Conservation (phyloP, 2,113 vertebrate genomes). For the Scomber japonicus region DNA sequence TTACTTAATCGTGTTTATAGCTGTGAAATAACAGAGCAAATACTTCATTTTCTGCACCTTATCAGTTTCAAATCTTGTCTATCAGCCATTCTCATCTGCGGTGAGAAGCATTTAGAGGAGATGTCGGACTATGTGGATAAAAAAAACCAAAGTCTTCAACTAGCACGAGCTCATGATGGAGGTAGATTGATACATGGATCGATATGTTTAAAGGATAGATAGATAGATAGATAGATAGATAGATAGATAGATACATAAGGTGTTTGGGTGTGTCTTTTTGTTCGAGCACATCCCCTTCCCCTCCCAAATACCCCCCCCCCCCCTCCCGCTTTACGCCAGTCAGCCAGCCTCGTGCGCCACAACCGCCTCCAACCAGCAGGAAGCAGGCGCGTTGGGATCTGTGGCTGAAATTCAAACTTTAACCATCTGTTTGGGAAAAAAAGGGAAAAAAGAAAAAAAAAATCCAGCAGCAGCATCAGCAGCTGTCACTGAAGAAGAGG, state of each 20-base stretch:
- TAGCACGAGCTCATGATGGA: too few species aligned
- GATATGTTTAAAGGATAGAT: background rate
- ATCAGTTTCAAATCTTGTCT: too few species aligned
- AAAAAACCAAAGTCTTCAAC: too few species aligned
- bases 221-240: background rate
- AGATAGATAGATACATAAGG: background rate
- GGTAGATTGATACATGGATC: background rate
- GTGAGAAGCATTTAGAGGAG: too few species aligned
- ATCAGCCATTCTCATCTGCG: too few species aligned
- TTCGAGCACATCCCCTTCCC: background rate
- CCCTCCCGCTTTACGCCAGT: background rate
- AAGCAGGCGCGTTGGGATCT: constrained; percentile 43
- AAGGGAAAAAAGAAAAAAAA: too few species aligned
- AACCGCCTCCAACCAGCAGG: constrained; percentile 33
- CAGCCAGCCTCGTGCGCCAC: constrained; percentile 29
- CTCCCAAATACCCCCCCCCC: background rate
- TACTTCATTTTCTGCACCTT: too few species aligned
- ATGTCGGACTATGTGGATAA: too few species aligned
- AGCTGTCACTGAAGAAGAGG: background rate
- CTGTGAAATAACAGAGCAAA: too few species aligned
- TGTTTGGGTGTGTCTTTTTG: constrained; percentile 65
- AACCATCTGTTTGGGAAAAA: background rate
- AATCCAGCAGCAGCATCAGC: background rate
- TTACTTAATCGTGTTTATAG: too few species aligned
- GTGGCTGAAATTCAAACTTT: constrained; percentile 50